phyloP scores from a whole-genome alignment of 2,113 vertebrate genomes.

The Fregata magnificens region DNA sequence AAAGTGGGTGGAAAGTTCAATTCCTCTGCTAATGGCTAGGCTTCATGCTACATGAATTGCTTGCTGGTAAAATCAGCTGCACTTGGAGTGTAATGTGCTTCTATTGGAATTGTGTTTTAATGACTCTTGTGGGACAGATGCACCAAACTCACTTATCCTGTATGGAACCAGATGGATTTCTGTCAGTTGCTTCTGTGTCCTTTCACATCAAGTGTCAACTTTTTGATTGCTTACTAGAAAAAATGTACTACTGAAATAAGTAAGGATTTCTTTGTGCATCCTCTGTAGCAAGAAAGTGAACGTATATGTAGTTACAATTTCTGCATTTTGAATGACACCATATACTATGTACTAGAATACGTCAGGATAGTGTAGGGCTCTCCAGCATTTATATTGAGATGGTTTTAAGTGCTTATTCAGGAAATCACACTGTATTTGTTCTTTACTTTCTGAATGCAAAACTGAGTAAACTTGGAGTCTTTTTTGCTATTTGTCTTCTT shows the following conservation, averaged over 20 bases:
- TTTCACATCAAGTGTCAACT: neutral
- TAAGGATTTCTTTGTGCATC: neutral
- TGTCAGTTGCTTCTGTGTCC: neutral
- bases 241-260: neutral
- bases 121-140: neutral
- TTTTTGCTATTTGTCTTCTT: neutral
- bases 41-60: neutral
- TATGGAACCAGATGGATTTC: neutral
- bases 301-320: neutral
- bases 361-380: neutral
- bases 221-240: neutral
- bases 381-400: neutral
- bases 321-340: neutral
- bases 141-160: neutral
- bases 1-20: neutral
- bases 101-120: neutral
- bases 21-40: neutral
- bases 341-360: neutral
- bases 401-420: neutral
- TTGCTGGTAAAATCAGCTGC: neutral
- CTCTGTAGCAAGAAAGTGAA: neutral
- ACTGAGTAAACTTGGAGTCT: neutral
- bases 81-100: neutral
- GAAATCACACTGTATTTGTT: neutral
- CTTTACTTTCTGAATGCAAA: neutral